phyloP scores from a whole-genome alignment of 2,888 invertebrate species.

The Metallyticus violacea region DNA sequence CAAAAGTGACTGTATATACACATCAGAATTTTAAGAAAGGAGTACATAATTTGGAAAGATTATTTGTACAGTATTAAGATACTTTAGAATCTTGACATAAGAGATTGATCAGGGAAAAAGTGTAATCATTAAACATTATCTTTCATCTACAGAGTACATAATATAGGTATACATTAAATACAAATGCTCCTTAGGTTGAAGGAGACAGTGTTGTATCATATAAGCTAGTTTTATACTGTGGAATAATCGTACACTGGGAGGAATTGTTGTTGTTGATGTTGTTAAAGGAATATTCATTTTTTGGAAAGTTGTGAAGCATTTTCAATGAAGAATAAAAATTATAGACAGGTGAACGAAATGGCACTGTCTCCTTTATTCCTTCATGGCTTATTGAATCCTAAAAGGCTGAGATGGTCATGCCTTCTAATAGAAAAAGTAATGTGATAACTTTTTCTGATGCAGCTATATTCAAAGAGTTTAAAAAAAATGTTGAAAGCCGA shows the following conservation, averaged over 20 bases:
- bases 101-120: constrained; percentile 25
- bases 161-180: background rate
- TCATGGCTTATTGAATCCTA: background rate
- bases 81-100: constrained; percentile 10
- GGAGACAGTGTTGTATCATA: background rate
- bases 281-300: background rate
- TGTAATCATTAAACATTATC: constrained; percentile 11
- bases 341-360: background rate
- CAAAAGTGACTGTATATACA: background rate
- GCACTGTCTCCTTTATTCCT: constrained; percentile 2
- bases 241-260: background rate
- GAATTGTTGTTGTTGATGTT: background rate
- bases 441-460: constrained; percentile 28
- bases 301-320: background rate
- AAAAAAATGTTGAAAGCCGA: constrained; percentile 18
- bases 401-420: constrained; percentile 21
- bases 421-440: constrained; percentile 24
- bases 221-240: background rate
- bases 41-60: background rate
- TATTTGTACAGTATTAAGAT: constrained; percentile 17
- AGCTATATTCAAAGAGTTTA: constrained; percentile 8
- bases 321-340: background rate
- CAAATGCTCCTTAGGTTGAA: background rate
- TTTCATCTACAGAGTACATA: background rate
- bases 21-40: constrained; percentile 2